Conservation (phyloP, 2,888 invertebrate species). For the Phalera bucephala region DNA sequence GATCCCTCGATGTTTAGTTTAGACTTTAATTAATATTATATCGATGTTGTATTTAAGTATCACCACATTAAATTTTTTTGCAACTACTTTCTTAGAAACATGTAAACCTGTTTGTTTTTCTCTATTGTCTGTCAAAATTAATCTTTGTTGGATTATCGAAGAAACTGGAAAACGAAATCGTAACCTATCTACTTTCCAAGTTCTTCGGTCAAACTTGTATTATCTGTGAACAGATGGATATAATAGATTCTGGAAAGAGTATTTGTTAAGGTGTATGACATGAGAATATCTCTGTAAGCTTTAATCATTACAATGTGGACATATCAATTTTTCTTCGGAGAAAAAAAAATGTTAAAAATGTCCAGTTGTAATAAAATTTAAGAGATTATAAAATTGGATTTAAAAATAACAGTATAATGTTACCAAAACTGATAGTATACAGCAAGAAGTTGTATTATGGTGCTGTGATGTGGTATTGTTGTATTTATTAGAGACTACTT, state of each 20-base stretch:
- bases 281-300: slow-evolving; percentile 52
- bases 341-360: slow-evolving; percentile 41
- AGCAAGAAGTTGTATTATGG: slow-evolving; percentile 56
- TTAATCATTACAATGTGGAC: slow-evolving; percentile 65
- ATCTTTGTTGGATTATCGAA: slow-evolving; percentile 26
- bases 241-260: slow-evolving; percentile 21
- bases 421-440: slow-evolving; percentile 50
- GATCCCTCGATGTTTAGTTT: slow-evolving; percentile 52
- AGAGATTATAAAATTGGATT: slow-evolving; percentile 36
- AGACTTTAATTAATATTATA: slow-evolving; percentile 41
- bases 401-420: slow-evolving; percentile 41
- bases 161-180: slow-evolving; percentile 11
- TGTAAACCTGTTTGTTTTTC: slow-evolving; percentile 36
- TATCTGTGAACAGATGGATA: slow-evolving; percentile 14
- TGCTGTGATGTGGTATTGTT: slow-evolving; percentile 70
- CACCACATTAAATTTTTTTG: slow-evolving; percentile 52
- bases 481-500: slow-evolving; percentile 48
- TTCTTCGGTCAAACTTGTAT: slow-evolving; percentile 9
- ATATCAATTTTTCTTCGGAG: slow-evolving; percentile 51
- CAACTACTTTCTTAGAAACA: slow-evolving; percentile 36
- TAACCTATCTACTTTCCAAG: slow-evolving; percentile 10
- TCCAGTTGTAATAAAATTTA: slow-evolving; percentile 48
- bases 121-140: slow-evolving; percentile 33
- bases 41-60: slow-evolving; percentile 55
- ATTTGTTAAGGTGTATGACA: slow-evolving; percentile 25